Evolutionary conservation across 2,797 vertebrate species (phyloP).

Genomic region (Cygnus olor): DNA sequence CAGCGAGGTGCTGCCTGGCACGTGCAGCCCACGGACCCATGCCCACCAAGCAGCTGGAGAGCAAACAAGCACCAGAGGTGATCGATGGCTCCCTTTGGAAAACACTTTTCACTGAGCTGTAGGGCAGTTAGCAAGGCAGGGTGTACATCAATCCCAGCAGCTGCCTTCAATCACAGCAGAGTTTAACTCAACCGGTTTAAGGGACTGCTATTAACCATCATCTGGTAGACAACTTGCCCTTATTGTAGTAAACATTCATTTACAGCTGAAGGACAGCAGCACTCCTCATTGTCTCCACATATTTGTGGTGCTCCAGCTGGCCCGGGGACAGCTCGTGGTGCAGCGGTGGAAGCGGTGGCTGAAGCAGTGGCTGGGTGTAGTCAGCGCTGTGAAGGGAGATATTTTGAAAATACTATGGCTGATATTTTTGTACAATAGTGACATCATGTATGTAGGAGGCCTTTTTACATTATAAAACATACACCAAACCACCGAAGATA

Average conservation of each 20-base stretch:
- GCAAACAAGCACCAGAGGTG: conserved; percentile 4
- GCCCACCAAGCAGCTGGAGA: background rate
- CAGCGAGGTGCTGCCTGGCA: background rate
- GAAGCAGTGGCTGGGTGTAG: background rate
- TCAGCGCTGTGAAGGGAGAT: background rate
- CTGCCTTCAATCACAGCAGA: conserved; percentile 37
- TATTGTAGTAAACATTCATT: background rate
- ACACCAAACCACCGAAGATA: conserved; percentile 47
- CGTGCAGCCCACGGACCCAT: background rate
- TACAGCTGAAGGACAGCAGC: conserved; percentile 30
- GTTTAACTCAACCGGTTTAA: background rate
- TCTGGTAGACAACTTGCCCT: conserved; percentile 26
- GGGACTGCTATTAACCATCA: conserved; percentile 5
- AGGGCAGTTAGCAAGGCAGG: background rate
- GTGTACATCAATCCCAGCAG: conserved; percentile 38
- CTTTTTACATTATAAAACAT: conserved; percentile 57
- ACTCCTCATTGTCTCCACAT: background rate
- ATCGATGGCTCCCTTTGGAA: conserved; percentile 44
- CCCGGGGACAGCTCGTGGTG: background rate
- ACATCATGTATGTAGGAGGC: conserved; percentile 67
- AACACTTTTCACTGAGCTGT: background rate
- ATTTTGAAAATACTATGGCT: conserved; percentile 33
- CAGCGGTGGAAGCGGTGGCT: background rate
- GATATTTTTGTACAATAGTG: conserved; percentile 69
- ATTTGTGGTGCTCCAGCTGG: background rate